phyloP scores from a whole-genome alignment of 1,140 invertebrate species.

The Argopecten irradians region DNA sequence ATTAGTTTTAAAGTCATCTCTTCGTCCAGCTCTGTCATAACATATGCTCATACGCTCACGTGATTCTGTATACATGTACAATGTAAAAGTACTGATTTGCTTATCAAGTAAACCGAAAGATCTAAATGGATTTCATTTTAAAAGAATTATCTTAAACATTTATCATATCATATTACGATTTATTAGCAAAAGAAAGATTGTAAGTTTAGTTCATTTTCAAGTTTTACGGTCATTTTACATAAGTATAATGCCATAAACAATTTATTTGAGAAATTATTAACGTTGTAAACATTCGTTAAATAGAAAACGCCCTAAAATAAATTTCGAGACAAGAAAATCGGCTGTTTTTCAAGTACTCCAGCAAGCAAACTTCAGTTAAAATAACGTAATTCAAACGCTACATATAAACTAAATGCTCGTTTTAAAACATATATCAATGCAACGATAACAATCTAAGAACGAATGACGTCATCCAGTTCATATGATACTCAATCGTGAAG shows the following conservation, averaged over 20 bases:
- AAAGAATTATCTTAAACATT: no score
- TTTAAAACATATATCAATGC: not conserved
- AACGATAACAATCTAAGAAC: not conserved
- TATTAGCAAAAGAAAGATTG: not conserved
- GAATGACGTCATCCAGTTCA: not conserved
- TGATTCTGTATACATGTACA: no score
- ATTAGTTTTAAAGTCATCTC: no score
- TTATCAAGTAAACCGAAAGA: not conserved
- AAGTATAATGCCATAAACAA: not conserved
- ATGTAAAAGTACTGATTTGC: no score
- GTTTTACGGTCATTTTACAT: not conserved
- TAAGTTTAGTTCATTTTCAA: not conserved
- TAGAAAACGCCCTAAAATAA: not conserved
- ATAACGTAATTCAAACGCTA: not conserved
- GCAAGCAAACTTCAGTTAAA: not conserved
- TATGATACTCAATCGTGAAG: not conserved
- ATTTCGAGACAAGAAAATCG: not conserved
- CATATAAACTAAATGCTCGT: not conserved
- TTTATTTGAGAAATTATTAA: not conserved
- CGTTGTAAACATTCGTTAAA: not conserved
- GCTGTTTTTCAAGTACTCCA: not conserved
- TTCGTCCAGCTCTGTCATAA: no score
- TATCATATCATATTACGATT: no score
- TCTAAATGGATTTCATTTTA: not conserved
- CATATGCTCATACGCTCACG: no score